Conservation (phyloP, 1,140 invertebrate species). For the Brachionus rotundiformis region DNA sequence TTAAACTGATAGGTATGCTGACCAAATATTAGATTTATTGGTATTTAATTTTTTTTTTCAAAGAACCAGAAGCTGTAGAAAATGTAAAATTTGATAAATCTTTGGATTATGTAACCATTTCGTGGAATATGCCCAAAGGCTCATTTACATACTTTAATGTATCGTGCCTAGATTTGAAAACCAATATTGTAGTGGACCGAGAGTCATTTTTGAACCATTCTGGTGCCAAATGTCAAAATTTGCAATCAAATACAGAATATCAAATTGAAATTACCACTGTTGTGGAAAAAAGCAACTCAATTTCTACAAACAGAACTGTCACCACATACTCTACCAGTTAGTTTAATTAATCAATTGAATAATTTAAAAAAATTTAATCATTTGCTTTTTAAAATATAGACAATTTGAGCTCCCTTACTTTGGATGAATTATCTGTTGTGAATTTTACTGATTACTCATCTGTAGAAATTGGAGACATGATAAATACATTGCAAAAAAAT, state of each 20-base stretch:
- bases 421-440: neutral
- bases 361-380: no score
- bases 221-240: neutral
- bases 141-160: neutral
- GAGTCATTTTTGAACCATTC: neutral
- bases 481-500: constrained; percentile 10
- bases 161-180: neutral
- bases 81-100: no score
- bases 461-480: neutral
- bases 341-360: neutral
- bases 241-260: neutral
- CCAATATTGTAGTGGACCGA: neutral
- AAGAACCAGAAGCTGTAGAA: neutral
- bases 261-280: neutral
- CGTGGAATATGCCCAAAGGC: neutral
- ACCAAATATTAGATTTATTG: no score
- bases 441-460: neutral
- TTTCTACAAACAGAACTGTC: neutral
- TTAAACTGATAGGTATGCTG: neutral
- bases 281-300: neutral
- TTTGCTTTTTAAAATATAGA: no score
- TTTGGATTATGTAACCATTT: no score
- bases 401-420: neutral
- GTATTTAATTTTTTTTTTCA: constrained; percentile 1
- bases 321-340: neutral